These are phyloP conservation scores for Syrista parreyssii DNA, from an alignment of 2,888 invertebrate species.

Conservation along the genomic window DNA sequence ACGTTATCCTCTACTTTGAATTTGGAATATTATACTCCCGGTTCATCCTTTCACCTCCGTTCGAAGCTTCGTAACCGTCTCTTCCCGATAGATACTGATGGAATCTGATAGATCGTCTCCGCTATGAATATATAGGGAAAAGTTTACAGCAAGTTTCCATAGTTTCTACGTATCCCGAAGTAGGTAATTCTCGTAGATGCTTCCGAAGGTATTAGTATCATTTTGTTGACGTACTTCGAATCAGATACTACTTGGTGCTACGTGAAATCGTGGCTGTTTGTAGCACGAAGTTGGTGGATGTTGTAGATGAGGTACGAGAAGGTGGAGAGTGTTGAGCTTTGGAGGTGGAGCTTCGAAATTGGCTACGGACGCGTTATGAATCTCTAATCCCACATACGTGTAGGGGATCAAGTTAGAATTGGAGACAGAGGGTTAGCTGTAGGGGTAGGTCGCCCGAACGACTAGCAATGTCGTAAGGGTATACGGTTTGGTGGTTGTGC, in stretches of 20 bases:
- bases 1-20: background rate
- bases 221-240: background rate
- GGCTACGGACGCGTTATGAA: constrained; percentile 38
- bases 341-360: background rate
- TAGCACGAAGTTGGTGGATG: background rate
- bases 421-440: background rate
- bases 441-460: background rate
- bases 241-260: background rate
- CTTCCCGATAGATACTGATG: background rate
- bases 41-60: background rate
- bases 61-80: background rate
- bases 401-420: background rate
- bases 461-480: background rate
- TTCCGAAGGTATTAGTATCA: background rate
- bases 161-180: background rate
- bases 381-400: constrained; percentile 42
- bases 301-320: background rate
- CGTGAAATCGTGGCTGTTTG: background rate
- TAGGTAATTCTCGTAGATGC: background rate
- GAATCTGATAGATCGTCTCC: background rate
- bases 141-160: background rate
- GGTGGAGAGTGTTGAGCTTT: background rate
- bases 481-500: background rate
- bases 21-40: background rate
- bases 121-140: background rate